Percentiles rank a stretch among this genome's conserved stretches.
Conservation (phyloP, 2,888 invertebrate genomes). For the Luffia ferchaultella region DNA sequence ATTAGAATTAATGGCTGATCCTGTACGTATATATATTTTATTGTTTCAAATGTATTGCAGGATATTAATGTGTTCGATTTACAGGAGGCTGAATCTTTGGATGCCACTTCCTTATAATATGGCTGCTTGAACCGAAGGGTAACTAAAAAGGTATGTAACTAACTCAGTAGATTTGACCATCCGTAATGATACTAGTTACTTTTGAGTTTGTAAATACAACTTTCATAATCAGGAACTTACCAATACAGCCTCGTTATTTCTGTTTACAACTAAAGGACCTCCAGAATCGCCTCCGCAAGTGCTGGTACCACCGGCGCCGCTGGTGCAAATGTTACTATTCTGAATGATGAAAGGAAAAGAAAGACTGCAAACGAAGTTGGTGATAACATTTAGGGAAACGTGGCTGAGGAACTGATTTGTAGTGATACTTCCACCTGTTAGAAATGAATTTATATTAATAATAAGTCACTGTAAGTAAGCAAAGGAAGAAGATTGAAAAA, state of each 20-base stretch:
- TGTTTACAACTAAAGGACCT: constrained; percentile 19
- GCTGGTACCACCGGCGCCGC: constrained; percentile 26
- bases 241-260: constrained; percentile 1
- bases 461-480: no score
- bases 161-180: no score
- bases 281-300: constrained; percentile 45
- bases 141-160: no score
- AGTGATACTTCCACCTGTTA: constrained; percentile 24
- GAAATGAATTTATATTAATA: background rate
- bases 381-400: constrained; percentile 28
- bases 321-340: constrained; percentile 32
- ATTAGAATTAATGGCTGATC: no score
- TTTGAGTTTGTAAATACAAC: background rate
- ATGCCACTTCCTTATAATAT: no score
- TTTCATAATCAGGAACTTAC: constrained; percentile 2
- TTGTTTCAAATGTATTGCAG: no score
- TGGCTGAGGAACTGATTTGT: constrained; percentile 26
- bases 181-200: no score
- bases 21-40: no score
- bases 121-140: no score
- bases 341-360: constrained; percentile 24
- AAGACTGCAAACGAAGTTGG: constrained; percentile 22
- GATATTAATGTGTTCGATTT: no score
- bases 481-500: no score
- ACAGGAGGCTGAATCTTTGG: no score